Evolutionary conservation across 2,113 vertebrate species (phyloP).

Genomic region (Riparia riparia): DNA sequence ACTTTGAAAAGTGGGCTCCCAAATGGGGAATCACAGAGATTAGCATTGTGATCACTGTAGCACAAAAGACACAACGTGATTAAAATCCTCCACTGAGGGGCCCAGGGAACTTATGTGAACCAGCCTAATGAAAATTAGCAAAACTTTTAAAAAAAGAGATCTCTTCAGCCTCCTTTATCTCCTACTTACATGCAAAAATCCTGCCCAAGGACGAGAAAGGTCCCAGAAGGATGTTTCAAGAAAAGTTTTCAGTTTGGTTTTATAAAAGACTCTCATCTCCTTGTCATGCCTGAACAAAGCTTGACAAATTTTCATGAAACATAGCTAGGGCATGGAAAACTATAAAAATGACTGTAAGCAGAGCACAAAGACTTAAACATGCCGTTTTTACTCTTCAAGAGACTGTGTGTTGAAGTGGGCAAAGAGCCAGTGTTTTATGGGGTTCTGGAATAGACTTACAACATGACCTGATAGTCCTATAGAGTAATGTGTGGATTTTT

Average conservation of each 20-base stretch:
- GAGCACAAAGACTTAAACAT: background rate
- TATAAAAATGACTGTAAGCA: background rate
- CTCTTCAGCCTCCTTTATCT: background rate
- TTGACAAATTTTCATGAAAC: background rate
- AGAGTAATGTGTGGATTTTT: too few species aligned
- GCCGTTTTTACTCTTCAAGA: background rate
- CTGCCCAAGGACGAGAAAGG: background rate
- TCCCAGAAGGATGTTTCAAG: background rate
- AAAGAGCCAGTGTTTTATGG: background rate
- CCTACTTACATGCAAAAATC: background rate
- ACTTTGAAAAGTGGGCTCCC: constrained; percentile 5
- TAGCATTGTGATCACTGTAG: background rate
- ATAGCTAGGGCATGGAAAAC: background rate
- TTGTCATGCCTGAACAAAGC: background rate
- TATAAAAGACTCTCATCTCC: background rate
- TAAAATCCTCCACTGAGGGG: background rate
- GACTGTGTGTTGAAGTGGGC: background rate
- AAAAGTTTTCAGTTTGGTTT: background rate
- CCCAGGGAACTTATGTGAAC: background rate
- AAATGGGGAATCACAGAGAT: constrained; percentile 31
- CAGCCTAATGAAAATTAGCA: constrained; percentile 6
- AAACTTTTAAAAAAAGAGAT: background rate
- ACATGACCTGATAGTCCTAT: background rate
- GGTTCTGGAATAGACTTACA: background rate
- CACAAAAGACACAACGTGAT: background rate